Base-by-base conservation (phyloP, 2,888 invertebrate genomes). In the Scaeva pyrastri region DNA sequence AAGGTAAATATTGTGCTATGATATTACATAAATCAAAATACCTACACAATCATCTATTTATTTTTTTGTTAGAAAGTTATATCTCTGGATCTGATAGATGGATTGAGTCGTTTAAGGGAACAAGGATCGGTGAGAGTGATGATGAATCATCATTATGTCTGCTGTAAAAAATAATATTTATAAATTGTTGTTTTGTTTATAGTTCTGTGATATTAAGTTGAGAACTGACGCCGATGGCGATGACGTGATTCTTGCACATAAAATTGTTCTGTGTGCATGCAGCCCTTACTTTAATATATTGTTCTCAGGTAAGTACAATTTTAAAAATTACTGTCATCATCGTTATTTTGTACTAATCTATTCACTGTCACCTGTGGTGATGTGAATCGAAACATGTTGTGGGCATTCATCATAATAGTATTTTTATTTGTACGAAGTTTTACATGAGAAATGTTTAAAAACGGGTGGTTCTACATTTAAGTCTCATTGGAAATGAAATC, bases 201-300 rank as follows among this genome's bases (percentile, higher is more conserved):
- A 90, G 90, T 89, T 88, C 58, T 89, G 88, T 52, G 90, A 90
- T 88, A 88, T 90, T 1, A 88, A 72, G 7, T 39, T 90, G 12
- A 76, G 73, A 52, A 88, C 88, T 2, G n/a, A n/a, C n/a, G 2
- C 6, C 8, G 52, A 26, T 43, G 88, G 74, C 10, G 87, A 88
- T 60, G 73, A 82, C 1, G 71, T 83, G 12, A 89, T 90, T 50
- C 75, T 66, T 26, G 90, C 89, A 1, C 90, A 90, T 52, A 89
- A 89, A 39, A 89, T 88, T 76, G 88, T 90, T n/a, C 83, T 90
- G 45, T 89, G 89, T 7, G 90, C 90, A 7, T 89, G 88, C 23
- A 90, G 90, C 77, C 89, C 89, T 8, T 90, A 89, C 72, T 90
- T 90, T 43, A 77, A 83, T 88, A 88, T 89, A 45, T 89, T 90